Evolutionary conservation across 2,888 invertebrate species (phyloP), one percentile per base, ranked within the genome.

Genomic region (Sminthurides aquaticus): DNA sequence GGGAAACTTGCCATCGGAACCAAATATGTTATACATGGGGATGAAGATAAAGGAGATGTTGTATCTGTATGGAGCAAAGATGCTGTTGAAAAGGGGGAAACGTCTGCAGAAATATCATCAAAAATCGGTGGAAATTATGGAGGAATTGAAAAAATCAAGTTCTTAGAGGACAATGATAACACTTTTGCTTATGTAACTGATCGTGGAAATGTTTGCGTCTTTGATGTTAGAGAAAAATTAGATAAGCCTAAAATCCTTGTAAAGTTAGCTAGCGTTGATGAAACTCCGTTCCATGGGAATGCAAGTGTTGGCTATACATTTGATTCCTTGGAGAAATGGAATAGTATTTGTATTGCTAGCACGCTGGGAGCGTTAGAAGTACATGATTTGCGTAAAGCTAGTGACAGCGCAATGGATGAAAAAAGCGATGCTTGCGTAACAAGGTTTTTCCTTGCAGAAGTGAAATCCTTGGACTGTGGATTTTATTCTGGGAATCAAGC

Each of bases 401-500:
- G 20, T 5, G 20, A 52, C 5, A 52, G 22, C 20, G 8, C n/a
- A 11, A 11, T 8, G 28, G 58, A 28, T 11, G 43, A 34, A 34
- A 34, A 34, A 34, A 5, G 15, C 5, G 43, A 34, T 11, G 15
- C 43, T 5, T 34, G 43, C 43, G 43, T 34, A 5, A 34, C 43
- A 5, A 52, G 20, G 52, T 52, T 34, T 34, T 34, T 52, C 52
- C 52, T 20, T 8, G 5, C 22, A 5, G 11, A 52, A 20, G 15
- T 15, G 15, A 34, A 34, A 34, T 5, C 52, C 5, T 52, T 52
- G 20, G 22, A 52, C 22, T 18, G 20, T 22, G 52, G 22, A 22
- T 52, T 52, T 20, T 52, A 52, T 20, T 20, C 22, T 22, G 20
- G 22, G 20, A 20, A 22, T 22, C 52, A 52, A 20, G 66, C 70